A percentile compares a stretch with the other conserved stretches of the same genome.
These are phyloP conservation scores for Acarapis woodi DNA, from an alignment of 1,140 invertebrate genomes.

Conservation along the genomic window DNA sequence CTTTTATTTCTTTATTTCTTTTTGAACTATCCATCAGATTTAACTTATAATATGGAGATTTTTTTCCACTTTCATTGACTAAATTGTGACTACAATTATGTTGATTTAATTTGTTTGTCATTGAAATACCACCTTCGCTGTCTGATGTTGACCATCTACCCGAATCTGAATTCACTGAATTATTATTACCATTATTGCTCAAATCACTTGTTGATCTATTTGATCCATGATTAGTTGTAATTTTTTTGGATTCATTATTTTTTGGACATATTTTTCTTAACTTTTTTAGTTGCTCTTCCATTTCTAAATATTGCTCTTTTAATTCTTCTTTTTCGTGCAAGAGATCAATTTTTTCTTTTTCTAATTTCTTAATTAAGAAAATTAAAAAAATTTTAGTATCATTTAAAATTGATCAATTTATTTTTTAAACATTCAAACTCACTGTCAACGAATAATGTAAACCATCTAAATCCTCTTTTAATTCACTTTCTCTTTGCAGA, in stretches of 20 bases:
- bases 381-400: slow-evolving; percentile 2
- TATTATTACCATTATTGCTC: slow-evolving; percentile 4
- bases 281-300: too few relatives aligned
- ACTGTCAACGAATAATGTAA: slow-evolving; percentile 14
- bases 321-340: slow-evolving; percentile 35
- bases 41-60: too few relatives aligned
- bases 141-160: slow-evolving; percentile 6
- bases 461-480: slow-evolving; percentile 24
- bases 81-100: too few relatives aligned
- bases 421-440: slow-evolving; percentile 4
- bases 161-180: background rate
- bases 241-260: too few relatives aligned
- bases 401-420: slow-evolving; percentile 5
- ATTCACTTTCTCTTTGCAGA: slow-evolving; percentile 25
- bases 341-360: slow-evolving; percentile 42
- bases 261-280: too few relatives aligned
- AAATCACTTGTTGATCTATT: background rate
- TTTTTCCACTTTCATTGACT: too few relatives aligned
- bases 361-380: slow-evolving; percentile 27
- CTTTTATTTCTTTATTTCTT: too few relatives aligned
- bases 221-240: background rate
- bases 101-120: background rate
- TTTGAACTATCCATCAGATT: too few relatives aligned
- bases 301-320: too few relatives aligned
- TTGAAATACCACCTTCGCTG: background rate